Conservation (phyloP, 2,888 invertebrate genomes). For the Eubasilissa splendida region DNA sequence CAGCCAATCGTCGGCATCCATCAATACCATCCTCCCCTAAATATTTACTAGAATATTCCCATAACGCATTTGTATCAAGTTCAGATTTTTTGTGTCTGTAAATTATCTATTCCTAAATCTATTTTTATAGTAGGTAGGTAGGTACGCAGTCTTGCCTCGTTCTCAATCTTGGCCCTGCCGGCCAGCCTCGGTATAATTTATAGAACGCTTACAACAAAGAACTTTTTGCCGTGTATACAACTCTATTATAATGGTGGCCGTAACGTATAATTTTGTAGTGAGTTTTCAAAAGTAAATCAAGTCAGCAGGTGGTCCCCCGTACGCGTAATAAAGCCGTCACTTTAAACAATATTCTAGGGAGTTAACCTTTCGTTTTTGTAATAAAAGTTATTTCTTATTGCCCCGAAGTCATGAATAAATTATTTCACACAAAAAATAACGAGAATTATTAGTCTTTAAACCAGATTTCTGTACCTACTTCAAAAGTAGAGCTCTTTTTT, state of each 20-base stretch:
- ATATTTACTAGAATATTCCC: conserved; percentile 14
- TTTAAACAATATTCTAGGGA: conserved; percentile 24
- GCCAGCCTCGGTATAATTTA: conserved; percentile 16
- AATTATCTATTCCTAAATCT: conserved; percentile 33
- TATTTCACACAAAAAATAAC: conserved; percentile 33
- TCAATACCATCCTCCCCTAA: neutral
- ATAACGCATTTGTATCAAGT: conserved; percentile 25
- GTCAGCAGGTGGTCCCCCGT: conserved; percentile 55
- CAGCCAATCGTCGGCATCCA: too few species aligned
- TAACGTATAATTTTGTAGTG: conserved; percentile 51
- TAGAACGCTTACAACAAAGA: conserved; percentile 16
- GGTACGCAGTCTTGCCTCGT: neutral
- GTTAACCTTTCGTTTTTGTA: conserved; percentile 40
- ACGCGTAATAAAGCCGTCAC: conserved; percentile 56
- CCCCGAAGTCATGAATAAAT: conserved; percentile 49
- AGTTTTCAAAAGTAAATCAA: conserved; percentile 50
- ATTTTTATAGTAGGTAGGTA: neutral
- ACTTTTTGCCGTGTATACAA: conserved; percentile 28
- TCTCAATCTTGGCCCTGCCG: conserved; percentile 6
- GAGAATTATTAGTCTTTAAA: conserved; percentile 21
- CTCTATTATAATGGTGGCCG: conserved; percentile 50
- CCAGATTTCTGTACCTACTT: conserved; percentile 5
- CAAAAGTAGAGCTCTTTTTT: conserved; percentile 11
- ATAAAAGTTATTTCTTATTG: conserved; percentile 36
- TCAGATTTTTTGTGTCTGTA: conserved; percentile 21